Evolutionary conservation across 2,797 vertebrate genomes (phyloP).

Genomic region (Acanthopagrus latus): DNA sequence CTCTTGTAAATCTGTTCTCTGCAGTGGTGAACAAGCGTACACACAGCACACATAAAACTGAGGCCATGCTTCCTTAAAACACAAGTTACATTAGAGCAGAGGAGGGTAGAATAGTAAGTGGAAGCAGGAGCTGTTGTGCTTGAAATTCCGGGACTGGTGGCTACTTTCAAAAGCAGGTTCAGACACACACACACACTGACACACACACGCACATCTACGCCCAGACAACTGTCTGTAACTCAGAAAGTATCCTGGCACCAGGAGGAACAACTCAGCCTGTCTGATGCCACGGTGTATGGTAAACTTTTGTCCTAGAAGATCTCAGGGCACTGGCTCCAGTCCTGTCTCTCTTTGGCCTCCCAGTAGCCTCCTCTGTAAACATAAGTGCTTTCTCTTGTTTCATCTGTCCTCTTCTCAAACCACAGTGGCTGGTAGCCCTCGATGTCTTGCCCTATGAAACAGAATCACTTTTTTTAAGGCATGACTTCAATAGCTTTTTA

Average conservation of each 20-base stretch:
- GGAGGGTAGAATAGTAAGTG: slow-evolving; percentile 14
- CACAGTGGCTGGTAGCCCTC: slow-evolving; percentile 91
- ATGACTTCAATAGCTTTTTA: not conserved
- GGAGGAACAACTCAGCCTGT: slow-evolving; percentile 22
- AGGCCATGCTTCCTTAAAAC: slow-evolving; percentile 64
- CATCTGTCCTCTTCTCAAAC: slow-evolving; percentile 93
- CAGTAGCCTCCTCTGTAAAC: slow-evolving; percentile 96
- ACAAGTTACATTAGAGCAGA: slow-evolving; percentile 43
- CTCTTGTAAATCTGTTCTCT: slow-evolving; percentile 24
- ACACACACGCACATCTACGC: slow-evolving; percentile 11
- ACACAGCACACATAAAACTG: slow-evolving; percentile 19
- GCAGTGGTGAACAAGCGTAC: slow-evolving; percentile 16
- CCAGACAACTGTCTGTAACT: slow-evolving; percentile 34
- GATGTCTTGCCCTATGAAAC: slow-evolving; percentile 88
- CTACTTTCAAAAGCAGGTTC: slow-evolving; percentile 6
- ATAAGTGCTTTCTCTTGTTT: slow-evolving; percentile 89
- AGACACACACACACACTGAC: slow-evolving; percentile 5
- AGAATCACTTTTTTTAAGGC: slow-evolving; percentile 14
- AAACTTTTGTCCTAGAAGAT: slow-evolving; percentile 88
- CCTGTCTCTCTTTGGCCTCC: slow-evolving; percentile 94
- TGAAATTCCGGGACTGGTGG: slow-evolving; percentile 38
- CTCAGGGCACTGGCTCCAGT: slow-evolving; percentile 91
- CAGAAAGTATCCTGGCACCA: slow-evolving; percentile 30
- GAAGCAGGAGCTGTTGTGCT: slow-evolving; percentile 56
- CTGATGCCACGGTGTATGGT: slow-evolving; percentile 1